Evolutionary conservation across 1,140 invertebrate genomes (phyloP).

Genomic region (Brachionus plicatilis): DNA sequence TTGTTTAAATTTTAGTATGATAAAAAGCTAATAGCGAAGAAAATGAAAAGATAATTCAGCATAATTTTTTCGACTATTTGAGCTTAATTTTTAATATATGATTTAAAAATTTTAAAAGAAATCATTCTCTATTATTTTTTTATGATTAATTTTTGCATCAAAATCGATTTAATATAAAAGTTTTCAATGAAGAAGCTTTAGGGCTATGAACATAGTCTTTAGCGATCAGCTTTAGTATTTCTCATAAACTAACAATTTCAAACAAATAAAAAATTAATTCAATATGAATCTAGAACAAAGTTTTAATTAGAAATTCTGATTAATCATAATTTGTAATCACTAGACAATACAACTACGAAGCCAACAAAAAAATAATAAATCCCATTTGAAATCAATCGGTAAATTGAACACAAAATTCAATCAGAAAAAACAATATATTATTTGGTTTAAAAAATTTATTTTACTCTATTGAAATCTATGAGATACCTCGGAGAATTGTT

Average conservation of each 20-base stretch:
- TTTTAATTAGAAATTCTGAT: background rate
- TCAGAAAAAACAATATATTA: background rate
- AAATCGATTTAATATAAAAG: no score
- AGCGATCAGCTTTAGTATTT: background rate
- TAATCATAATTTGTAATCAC: conserved; percentile 22
- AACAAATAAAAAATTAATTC: background rate
- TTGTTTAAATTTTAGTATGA: no score
- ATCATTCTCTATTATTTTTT: no score
- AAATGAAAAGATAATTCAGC: no score
- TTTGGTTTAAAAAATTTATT: background rate
- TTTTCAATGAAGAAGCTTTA: no score
- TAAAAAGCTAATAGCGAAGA: no score
- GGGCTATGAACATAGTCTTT: background rate
- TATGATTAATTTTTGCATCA: no score
- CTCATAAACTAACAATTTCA: background rate
- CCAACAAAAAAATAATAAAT: background rate
- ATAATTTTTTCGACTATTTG: no score
- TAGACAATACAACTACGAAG: conserved; percentile 2
- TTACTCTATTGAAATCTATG: background rate
- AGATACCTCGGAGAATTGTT: background rate
- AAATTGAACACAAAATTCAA: background rate
- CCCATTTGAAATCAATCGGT: conserved; percentile 20
- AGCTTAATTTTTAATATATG: no score
- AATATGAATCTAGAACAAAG: conserved; percentile 25
- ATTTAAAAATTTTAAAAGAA: no score